Evolutionary conservation across 2,888 invertebrate species (phyloP).

Genomic region (Trimorus sp.): DNA sequence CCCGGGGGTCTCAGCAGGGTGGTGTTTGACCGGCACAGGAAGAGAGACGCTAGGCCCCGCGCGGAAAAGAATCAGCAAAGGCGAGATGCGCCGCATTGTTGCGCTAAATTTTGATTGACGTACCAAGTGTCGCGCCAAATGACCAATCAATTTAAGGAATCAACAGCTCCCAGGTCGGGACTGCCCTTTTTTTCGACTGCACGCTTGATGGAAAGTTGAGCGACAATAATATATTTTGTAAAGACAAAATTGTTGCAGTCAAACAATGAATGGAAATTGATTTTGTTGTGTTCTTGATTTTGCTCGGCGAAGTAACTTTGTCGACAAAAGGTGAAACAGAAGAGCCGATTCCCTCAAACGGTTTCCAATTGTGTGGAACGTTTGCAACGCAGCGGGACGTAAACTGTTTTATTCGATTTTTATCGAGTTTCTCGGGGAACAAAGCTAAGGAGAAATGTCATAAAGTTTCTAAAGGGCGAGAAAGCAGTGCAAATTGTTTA

Average conservation of each 20-base stretch:
- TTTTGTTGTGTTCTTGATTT: too few species aligned
- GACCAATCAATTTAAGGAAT: constrained; percentile 72
- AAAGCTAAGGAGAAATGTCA: not conserved
- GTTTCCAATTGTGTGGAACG: too few species aligned
- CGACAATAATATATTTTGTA: too few species aligned
- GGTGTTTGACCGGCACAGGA: constrained; percentile 50
- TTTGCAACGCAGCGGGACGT: too few species aligned
- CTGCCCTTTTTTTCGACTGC: not conserved
- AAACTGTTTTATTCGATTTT: not conserved
- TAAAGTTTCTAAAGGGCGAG: constrained; percentile 10
- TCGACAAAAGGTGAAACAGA: too few species aligned
- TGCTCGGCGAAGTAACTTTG: too few species aligned
- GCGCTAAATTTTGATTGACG: constrained; percentile 55
- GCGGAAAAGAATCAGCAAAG: constrained; percentile 56
- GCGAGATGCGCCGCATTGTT: constrained; percentile 49
- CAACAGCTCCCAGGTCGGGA: constrained; percentile 51
- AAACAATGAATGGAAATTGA: too few species aligned
- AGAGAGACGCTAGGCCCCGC: constrained; percentile 48
- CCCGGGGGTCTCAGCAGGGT: constrained; percentile 64
- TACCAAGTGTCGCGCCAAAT: constrained; percentile 49
- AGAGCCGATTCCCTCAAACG: too few species aligned
- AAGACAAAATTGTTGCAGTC: too few species aligned
- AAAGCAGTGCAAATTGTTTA: constrained; percentile 40
- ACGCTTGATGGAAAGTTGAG: too few species aligned
- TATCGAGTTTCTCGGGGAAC: not conserved